Evolutionary conservation across 2,888 invertebrate species (phyloP).

Genomic region (Drosophila mercatorum): DNA sequence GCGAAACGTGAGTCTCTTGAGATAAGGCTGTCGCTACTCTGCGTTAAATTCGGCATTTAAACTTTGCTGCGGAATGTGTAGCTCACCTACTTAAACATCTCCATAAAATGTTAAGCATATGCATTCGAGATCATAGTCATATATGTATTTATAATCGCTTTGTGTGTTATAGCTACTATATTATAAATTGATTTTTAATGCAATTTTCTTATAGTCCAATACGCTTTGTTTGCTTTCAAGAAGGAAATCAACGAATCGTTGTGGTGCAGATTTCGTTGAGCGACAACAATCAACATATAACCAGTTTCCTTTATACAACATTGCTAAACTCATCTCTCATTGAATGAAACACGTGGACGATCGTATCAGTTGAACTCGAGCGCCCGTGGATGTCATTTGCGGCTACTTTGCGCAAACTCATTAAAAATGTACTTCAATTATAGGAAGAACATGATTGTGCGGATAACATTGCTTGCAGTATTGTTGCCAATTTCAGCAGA

Average conservation of each 20-base stretch:
- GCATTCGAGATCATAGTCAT: no score
- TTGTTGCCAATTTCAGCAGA: not conserved
- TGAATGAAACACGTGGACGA: not conserved
- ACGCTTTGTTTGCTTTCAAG: no score
- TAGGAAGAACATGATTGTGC: not conserved
- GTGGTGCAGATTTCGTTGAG: not conserved
- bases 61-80: no score
- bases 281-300: not conserved
- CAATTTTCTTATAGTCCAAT: not conserved
- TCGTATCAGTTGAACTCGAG: not conserved
- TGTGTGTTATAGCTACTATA: no score
- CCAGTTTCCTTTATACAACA: not conserved
- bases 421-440: no score
- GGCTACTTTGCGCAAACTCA: no score
- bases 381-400: not conserved
- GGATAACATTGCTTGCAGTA: not conserved
- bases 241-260: not conserved
- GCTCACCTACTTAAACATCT: not conserved
- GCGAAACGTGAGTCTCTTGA: not conserved
- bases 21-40: not conserved
- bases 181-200: not conserved
- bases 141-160: no score
- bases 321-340: not conserved
- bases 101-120: not conserved
- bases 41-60: not conserved